Evolutionary conservation across 2,797 vertebrate species (phyloP).

Genomic region (Takifugu ocellatus): DNA sequence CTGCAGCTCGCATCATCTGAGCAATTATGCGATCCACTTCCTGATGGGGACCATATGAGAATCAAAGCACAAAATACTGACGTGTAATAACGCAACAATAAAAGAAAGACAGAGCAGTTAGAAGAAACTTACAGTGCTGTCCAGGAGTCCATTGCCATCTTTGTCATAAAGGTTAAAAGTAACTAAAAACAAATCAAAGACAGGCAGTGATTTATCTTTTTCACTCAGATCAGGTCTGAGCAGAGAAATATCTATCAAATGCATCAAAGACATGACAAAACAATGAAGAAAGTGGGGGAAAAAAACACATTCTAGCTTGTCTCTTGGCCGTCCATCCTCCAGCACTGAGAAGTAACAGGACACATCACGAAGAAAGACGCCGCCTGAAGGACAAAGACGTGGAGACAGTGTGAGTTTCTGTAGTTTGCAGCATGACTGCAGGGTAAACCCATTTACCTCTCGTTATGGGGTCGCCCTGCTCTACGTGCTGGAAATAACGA

Average conservation of each 20-base stretch:
- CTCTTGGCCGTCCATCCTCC: conserved; percentile 85
- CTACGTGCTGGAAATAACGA: conserved; percentile 78
- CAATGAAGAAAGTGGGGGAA: conserved; percentile 3
- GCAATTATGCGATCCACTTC: conserved; percentile 90
- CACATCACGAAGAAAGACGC: conserved; percentile 83
- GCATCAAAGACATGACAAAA: conserved; percentile 6
- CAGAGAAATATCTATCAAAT: neutral
- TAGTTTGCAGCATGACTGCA: neutral
- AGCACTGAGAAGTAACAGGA: conserved; percentile 91
- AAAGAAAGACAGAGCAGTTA: neutral
- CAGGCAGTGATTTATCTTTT: conserved; percentile 8
- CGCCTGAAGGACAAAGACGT: conserved; percentile 41
- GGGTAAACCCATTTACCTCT: conserved; percentile 41
- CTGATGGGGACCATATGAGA: conserved; percentile 58
- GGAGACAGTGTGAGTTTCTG: neutral
- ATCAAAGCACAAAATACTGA: neutral
- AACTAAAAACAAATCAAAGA: conserved; percentile 69
- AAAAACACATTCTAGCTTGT: conserved; percentile 89
- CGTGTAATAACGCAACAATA: neutral
- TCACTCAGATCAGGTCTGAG: neutral
- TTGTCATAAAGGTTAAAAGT: conserved; percentile 91
- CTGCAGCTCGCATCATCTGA: conserved; percentile 91
- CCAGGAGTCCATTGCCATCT: conserved; percentile 85
- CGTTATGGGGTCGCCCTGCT: conserved; percentile 42
- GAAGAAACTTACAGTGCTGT: conserved; percentile 81